phyloP scores from a whole-genome alignment of 1,140 invertebrate species.

The Sminthurinus signatus region DNA sequence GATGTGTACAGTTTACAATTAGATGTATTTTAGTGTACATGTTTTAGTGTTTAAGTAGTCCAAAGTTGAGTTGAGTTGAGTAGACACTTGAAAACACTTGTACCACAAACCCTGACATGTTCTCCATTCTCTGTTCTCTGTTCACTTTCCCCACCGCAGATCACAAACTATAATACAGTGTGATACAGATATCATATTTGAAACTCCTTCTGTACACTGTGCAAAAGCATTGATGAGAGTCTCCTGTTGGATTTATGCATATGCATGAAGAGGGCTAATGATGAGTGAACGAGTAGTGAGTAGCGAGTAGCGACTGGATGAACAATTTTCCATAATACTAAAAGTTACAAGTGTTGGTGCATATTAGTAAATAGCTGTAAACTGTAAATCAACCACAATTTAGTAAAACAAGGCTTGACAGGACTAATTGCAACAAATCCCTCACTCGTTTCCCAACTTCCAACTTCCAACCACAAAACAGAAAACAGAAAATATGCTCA shows the following conservation, averaged over 20 bases:
- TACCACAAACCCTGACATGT: background rate
- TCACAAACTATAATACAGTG: background rate
- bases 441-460: constrained; percentile 23
- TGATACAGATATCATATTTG: no score
- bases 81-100: background rate
- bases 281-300: no score
- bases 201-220: background rate
- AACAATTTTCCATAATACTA: background rate
- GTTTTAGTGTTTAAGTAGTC: no score
- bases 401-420: constrained; percentile 39
- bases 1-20: no score
- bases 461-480: background rate
- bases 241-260: background rate
- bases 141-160: background rate
- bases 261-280: background rate
- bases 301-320: no score
- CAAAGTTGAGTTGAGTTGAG: no score
- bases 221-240: background rate
- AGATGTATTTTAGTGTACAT: no score
- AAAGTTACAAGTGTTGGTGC: background rate
- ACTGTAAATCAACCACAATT: constrained; percentile 38
- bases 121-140: background rate
- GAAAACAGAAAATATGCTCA: no score
- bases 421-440: constrained; percentile 39
- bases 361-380: background rate